These are phyloP conservation scores for Myripristis jacobus DNA, from an alignment of 2,797 vertebrate genomes.

Conservation along the genomic window DNA sequence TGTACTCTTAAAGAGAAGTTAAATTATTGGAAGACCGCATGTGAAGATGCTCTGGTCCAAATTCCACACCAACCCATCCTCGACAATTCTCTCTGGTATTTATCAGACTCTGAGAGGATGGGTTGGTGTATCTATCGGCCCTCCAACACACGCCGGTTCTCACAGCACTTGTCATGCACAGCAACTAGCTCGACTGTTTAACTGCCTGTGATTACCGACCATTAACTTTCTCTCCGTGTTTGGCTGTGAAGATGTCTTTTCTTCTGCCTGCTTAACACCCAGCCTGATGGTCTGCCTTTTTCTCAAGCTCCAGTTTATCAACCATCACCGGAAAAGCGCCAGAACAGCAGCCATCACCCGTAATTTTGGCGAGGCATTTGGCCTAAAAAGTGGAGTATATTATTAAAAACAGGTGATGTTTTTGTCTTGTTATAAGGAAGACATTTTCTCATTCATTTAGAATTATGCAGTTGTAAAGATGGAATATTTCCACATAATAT, in stretches of 20 bases:
- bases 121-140: slow-evolving; percentile 43
- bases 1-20: slow-evolving; percentile 60
- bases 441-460: neutral
- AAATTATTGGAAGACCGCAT: slow-evolving; percentile 62
- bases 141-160: slow-evolving; percentile 36
- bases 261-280: slow-evolving; percentile 67
- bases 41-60: slow-evolving; percentile 63
- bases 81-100: slow-evolving; percentile 64
- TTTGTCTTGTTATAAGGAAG: slow-evolving; percentile 40
- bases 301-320: slow-evolving; percentile 73
- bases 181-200: slow-evolving; percentile 37
- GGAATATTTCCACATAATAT: neutral
- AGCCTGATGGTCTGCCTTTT: slow-evolving; percentile 62
- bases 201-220: slow-evolving; percentile 45
- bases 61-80: slow-evolving; percentile 66
- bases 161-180: slow-evolving; percentile 41
- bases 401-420: slow-evolving; percentile 65
- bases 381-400: slow-evolving; percentile 46
- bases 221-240: slow-evolving; percentile 23
- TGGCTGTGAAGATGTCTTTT: slow-evolving; percentile 26
- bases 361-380: slow-evolving; percentile 55
- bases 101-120: slow-evolving; percentile 54
- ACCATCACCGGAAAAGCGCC: slow-evolving; percentile 57
- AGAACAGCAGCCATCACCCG: slow-evolving; percentile 51
- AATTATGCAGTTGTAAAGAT: slow-evolving; percentile 3